Conservation (phyloP, 35 echinoderm and acorn worm genomes). For the Ophiothrix spiculata region DNA sequence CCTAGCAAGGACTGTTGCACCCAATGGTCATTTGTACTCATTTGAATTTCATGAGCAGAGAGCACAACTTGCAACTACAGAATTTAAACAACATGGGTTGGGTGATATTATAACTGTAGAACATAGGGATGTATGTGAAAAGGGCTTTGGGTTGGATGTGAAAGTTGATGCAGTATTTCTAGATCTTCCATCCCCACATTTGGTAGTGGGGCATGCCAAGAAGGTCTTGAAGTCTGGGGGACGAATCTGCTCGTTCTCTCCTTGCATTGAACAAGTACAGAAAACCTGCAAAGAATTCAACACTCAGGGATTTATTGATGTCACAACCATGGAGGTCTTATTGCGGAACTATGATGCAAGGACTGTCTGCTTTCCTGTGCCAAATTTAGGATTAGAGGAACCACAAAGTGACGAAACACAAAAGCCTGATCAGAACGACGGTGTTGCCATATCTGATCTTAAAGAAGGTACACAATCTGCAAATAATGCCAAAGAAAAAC, state of each 20-base stretch:
- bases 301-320: slow-evolving; percentile 60
- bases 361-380: slow-evolving; percentile 48
- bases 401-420: neutral
- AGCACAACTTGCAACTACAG: slow-evolving; percentile 53
- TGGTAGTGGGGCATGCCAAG: slow-evolving; percentile 73
- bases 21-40: slow-evolving; percentile 83
- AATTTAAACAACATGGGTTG: slow-evolving; percentile 82
- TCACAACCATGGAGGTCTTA: slow-evolving; percentile 81
- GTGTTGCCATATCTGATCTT: no score
- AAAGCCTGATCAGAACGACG: neutral
- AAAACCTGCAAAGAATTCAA: slow-evolving; percentile 56
- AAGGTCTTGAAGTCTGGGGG: slow-evolving; percentile 84
- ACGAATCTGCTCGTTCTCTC: slow-evolving; percentile 96
- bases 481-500: no score
- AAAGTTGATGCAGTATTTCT: slow-evolving; percentile 86
- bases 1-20: slow-evolving; percentile 72
- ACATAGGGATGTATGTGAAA: slow-evolving; percentile 73
- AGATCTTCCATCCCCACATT: slow-evolving; percentile 87
- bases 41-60: slow-evolving; percentile 98
- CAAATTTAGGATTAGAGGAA: slow-evolving; percentile 51
- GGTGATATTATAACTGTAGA: slow-evolving; percentile 62
- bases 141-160: slow-evolving; percentile 33
- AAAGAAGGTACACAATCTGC: no score
- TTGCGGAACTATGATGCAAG: slow-evolving; percentile 62
- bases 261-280: slow-evolving; percentile 99